Percentiles rank a stretch among this genome's conserved stretches.
Conservation (phyloP, 1,140 invertebrate species). For the Magallana gigas region DNA sequence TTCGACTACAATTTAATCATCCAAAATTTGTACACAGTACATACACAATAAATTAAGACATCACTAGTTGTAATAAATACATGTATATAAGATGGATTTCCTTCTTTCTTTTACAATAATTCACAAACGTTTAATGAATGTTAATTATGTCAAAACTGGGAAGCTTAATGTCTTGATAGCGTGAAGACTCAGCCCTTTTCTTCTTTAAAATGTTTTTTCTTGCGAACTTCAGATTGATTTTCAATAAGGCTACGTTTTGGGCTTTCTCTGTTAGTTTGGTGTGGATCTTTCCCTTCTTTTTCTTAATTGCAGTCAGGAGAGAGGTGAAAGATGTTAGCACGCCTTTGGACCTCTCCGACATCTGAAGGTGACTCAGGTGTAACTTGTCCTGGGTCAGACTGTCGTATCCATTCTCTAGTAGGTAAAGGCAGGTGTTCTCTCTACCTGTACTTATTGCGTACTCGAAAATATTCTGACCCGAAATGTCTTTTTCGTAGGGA, state of each 20-base stretch:
- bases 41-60: neutral
- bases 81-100: neutral
- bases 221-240: neutral
- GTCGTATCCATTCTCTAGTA: neutral
- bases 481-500: neutral
- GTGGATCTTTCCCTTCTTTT: slow-evolving; percentile 1
- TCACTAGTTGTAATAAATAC: neutral
- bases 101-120: neutral
- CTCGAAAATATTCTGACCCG: slow-evolving; percentile 1
- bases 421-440: neutral
- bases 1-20: neutral
- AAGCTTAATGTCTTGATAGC: neutral
- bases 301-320: neutral
- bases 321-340: neutral
- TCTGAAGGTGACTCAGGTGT: neutral
- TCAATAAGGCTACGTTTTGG: neutral
- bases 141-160: slow-evolving; percentile 1
- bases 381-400: neutral
- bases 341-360: neutral
- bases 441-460: neutral
- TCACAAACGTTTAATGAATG: neutral
- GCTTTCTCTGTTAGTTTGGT: neutral
- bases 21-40: slow-evolving; percentile 1
- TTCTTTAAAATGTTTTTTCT: slow-evolving; percentile 1
- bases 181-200: neutral